These are phyloP conservation scores for Prunella himalayana DNA, from an alignment of 2,113 vertebrate genomes.

Conservation along the genomic window DNA sequence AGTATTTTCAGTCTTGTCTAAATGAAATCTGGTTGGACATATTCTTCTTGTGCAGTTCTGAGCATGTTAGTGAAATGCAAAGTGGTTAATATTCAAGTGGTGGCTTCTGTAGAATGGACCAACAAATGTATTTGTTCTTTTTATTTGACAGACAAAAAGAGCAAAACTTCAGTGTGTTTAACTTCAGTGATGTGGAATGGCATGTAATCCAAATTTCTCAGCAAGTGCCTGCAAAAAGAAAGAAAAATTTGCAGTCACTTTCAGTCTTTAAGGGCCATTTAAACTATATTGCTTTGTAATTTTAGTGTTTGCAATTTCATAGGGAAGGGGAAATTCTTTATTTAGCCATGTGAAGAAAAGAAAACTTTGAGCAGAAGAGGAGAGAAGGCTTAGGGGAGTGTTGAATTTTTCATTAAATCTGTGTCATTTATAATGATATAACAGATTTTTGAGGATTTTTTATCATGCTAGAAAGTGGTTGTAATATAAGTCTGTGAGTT, in stretches of 20 bases:
- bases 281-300: not conserved
- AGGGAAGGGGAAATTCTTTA: not conserved
- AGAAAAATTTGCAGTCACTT: not conserved
- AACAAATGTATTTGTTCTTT: not conserved
- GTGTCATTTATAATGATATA: not conserved
- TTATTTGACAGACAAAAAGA: not conserved
- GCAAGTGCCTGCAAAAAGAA: not conserved
- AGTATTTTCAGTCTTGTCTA: not conserved
- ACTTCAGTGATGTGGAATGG: not conserved
- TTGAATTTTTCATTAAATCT: not conserved
- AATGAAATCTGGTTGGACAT: not conserved
- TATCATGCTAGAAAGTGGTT: not conserved
- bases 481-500: not conserved
- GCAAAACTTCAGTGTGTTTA: not conserved
- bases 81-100: not conserved
- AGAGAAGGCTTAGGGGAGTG: not conserved
- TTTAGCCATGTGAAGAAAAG: not conserved
- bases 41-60: not conserved
- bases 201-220: not conserved
- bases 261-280: not conserved
- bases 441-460: not conserved
- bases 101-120: not conserved
- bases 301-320: not conserved
- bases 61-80: not conserved
- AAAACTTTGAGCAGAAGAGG: not conserved